Percentiles rank a stretch among this genome's conserved stretches.
phyloP scores from a whole-genome alignment of 2,888 invertebrate species.

The Apodemia mormo region DNA sequence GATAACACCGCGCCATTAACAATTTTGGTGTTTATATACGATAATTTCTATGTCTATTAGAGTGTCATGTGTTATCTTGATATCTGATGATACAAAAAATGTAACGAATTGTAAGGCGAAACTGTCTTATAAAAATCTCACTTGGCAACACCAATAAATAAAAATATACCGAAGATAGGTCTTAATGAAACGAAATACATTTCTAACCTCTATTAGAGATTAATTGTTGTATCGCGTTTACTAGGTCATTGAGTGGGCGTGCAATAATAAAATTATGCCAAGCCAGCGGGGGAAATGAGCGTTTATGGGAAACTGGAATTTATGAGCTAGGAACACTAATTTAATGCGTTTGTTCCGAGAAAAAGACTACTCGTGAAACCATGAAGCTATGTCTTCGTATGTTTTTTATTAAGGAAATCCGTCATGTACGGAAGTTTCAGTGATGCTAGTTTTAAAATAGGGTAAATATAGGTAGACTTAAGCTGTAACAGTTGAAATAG shows the following conservation, averaged over 20 bases:
- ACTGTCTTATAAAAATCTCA: neutral
- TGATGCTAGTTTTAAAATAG: neutral
- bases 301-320: constrained; percentile 42
- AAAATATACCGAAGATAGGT: constrained; percentile 4
- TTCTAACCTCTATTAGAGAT: constrained; percentile 32
- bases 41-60: too few species aligned
- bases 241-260: constrained; percentile 39
- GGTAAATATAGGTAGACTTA: neutral
- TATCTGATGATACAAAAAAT: too few species aligned
- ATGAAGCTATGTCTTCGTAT: neutral
- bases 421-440: neutral
- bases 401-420: constrained; percentile 5
- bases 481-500: too few species aligned
- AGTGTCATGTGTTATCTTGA: too few species aligned
- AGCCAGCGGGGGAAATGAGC: constrained; percentile 35
- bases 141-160: constrained; percentile 4
- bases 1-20: too few species aligned
- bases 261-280: constrained; percentile 39
- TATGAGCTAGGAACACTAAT: constrained; percentile 39
- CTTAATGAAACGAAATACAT: constrained; percentile 3
- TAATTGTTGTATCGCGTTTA: constrained; percentile 30
- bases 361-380: constrained; percentile 21
- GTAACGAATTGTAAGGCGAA: too few species aligned
- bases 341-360: constrained; percentile 34
- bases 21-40: too few species aligned